A percentile compares a stretch with the other conserved stretches of the same genome.
phyloP scores from a whole-genome alignment of 2,113 vertebrate genomes.

The Todiramphus chloris region DNA sequence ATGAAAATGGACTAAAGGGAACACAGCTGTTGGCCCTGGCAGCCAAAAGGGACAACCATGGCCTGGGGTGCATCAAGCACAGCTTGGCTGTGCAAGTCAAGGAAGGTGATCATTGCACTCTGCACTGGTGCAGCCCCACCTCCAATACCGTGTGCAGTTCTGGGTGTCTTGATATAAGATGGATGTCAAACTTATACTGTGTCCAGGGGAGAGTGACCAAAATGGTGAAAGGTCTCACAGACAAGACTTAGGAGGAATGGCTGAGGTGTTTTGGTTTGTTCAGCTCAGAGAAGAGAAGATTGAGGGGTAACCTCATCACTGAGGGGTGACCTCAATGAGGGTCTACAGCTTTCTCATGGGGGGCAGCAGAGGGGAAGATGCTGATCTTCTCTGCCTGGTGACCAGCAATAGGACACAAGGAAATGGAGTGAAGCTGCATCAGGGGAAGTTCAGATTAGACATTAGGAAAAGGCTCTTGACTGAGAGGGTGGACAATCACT shows the following conservation, averaged over 20 bases:
- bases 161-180: no score
- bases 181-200: no score
- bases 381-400: background rate
- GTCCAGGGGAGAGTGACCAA: no score
- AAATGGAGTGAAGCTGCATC: background rate
- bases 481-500: background rate
- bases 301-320: background rate
- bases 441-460: background rate
- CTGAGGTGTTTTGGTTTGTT: no score
- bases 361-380: background rate
- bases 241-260: no score
- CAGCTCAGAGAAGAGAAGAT: no score
- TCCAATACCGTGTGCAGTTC: no score
- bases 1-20: background rate
- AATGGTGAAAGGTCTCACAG: no score
- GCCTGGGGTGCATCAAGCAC: background rate
- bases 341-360: accelerated
- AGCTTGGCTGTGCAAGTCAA: no score
- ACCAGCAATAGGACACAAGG: accelerated
- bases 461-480: background rate
- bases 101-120: no score
- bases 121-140: no score
- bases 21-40: background rate
- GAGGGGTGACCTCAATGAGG: background rate
- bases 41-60: background rate